phyloP scores from a whole-genome alignment of 2,797 vertebrate species.

The Enteromius treurensis region DNA sequence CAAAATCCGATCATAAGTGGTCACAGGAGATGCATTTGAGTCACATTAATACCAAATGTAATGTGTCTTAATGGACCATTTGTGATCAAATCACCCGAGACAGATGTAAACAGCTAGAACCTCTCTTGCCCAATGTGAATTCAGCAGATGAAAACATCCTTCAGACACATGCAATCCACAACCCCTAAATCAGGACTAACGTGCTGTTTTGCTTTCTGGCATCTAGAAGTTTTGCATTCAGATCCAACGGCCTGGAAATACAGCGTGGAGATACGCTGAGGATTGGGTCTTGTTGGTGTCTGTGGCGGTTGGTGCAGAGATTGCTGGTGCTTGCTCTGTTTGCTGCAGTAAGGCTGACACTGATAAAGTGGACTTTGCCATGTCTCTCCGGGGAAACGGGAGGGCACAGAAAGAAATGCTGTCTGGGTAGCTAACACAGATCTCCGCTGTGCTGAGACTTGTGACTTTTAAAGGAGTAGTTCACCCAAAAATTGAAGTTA shows the following conservation, averaged over 20 bases:
- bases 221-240: neutral
- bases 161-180: neutral
- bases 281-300: neutral
- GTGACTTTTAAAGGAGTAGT: neutral
- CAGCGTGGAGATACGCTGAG: neutral
- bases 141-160: slow-evolving; percentile 2
- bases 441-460: slow-evolving; percentile 35
- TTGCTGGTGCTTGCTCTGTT: slow-evolving; percentile 46
- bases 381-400: slow-evolving; percentile 42
- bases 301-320: slow-evolving; percentile 36
- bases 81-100: neutral
- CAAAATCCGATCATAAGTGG: neutral
- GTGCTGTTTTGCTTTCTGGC: slow-evolving; percentile 9
- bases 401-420: slow-evolving; percentile 48
- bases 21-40: neutral
- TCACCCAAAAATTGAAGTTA: neutral
- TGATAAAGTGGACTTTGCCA: slow-evolving; percentile 53
- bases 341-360: slow-evolving; percentile 46
- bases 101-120: neutral
- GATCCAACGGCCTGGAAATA: neutral
- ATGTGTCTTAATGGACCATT: neutral
- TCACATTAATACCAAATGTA: neutral
- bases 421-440: slow-evolving; percentile 52
- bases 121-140: neutral
- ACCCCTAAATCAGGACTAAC: neutral